Evolutionary conservation across 2,888 invertebrate genomes (phyloP), one percentile per base, ranked within the genome.

Genomic region (Tetragonula carbonaria): DNA sequence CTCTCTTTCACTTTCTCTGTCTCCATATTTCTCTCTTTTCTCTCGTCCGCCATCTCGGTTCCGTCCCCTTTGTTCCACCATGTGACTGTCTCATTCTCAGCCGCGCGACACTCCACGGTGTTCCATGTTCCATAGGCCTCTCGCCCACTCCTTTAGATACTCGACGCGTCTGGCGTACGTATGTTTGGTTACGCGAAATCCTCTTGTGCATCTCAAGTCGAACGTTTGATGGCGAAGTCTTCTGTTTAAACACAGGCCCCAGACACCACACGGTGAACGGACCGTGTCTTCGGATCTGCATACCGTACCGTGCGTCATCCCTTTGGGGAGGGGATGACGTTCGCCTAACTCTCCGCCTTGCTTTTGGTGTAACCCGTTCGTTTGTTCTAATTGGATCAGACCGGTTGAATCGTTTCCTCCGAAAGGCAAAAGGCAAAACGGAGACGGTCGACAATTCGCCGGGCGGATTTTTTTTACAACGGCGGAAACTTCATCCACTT

Each of bases 161-260:
- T 83, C 84, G 62, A 82, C 87, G 87, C 83, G 87, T 87, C 90
- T 87, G 88, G 83, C 33, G 74, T 86, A 86, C 90, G 88, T 90
- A 86, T 90, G 91, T 91, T 92, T 91, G 91, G 89, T 90, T 90
- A 90, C 87, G 86, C 81, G 86, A 82, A 87, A 91, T 84, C 85
- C 90, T 80, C 84, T 85, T 86, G 87, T 86, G 90, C 90, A 91
- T 91, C 87, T 87, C 90, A 89, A 91, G 89, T 90, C 89, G 90
- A 89, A 90, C 87, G 90, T 89, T 91, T 91, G 89, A 91, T 83
- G 89, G 85, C 80, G 87, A 28, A 28, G 86, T 84, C 88, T 89
- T 86, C 91, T 90, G 86, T 90, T 90, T 90, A 84, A 88, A 86
- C 91, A 89, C 75, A 84, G 70, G 71, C 83, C 83, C 80, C 72